Base-by-base conservation (phyloP, 2,113 vertebrate species). In the Pantherophis guttatus region DNA sequence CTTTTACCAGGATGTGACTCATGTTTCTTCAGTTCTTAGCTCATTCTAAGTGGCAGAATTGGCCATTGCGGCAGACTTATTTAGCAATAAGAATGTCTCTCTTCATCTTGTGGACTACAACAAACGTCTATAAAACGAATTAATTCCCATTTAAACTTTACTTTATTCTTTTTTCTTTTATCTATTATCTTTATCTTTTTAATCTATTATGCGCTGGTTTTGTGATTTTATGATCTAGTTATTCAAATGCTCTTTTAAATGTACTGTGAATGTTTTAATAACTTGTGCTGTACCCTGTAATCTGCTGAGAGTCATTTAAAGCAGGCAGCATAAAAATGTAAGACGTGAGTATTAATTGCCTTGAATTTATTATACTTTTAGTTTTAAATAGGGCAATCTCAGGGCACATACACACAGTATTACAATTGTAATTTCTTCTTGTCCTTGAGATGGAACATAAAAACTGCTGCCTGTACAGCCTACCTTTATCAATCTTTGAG, bases 311-410 rank as follows among this genome's bases (percentile, higher is more conserved):
- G 33, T 81, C 7, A 39, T 81, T 81, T 39, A 81, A 81, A 81
- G 3, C n/a, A 81, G 17, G 33, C 70, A 39, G 33, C 33, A 81
- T 39, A 81, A 81, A 81, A 81, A 81, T 39, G 17, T 81, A 39
- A 39, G 19, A 39, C 0, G 15, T 95, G 92, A 93, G 93, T 29
- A 93, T 54, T 0, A 95, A 59, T 93, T 93, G 48, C 65, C 93
- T 86, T 48, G 33, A 17, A 90, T 96, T 93, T 95, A 21, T 91
- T 59, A 54, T 19, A 21, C 94, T 92, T 95, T 87, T 86, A 85
- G 39, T 94, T 94, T 96, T 94, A 96, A 96, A 94, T n/a, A 19
- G 81, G 96, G 93, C 62, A 93, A 86, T 95, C 95, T 88, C 81
- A 91, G 88, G 4, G 8, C 75, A 88, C 33, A 17, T 39, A 6